Base-by-base conservation (phyloP, 2,888 invertebrate genomes). In the Arge pagana region DNA sequence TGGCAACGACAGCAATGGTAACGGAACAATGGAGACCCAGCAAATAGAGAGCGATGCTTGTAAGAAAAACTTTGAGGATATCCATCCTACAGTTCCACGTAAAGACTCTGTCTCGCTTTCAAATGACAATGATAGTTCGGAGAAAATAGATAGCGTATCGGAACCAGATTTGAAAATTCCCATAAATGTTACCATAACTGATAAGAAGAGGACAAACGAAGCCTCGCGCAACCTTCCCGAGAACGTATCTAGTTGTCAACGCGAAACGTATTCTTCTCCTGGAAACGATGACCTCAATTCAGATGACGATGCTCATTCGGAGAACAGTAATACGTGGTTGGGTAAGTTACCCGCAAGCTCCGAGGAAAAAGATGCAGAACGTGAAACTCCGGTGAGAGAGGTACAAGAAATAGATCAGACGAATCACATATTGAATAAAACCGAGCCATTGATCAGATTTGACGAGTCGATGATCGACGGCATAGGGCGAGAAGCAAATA, bases 141-240 rank as follows among this genome's bases (percentile, higher is more conserved):
- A 70, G 18, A 69, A 68, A 48, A 56, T 63, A 18, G 70, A 70
- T 23, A 72, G 64, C 50, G 41, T 57, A 15, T 67, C 66, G 3
- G 67, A 68, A 10, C 63, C 65, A 3, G 65, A 61, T 55, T 54
- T 66, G 26, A 64, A 68, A 49, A 58, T 68, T 52, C 72, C 74
- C 50, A 68, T 73, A 58, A 74, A 74, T 52, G 70, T 69, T 62
- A 74, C 73, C 62, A 72, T 75, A 72, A 69, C 65, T 7, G 70
- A 70, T 51, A 70, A 72, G 33, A 73, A 70, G 54, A 66, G 59
- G 26, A 58, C 48, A 11, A 52, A 58, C 21, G 52, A 61, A 36
- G 48, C 50, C 1, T 15, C 19, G 19, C 28, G 35, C 28, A 56
- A 61, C 45, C 58, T 49, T 48, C 39, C 58, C 13, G 49, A 28